Evolutionary conservation across 2,888 invertebrate species (phyloP), one percentile per base, ranked within the genome.

Genomic region (Autographa gamma): DNA sequence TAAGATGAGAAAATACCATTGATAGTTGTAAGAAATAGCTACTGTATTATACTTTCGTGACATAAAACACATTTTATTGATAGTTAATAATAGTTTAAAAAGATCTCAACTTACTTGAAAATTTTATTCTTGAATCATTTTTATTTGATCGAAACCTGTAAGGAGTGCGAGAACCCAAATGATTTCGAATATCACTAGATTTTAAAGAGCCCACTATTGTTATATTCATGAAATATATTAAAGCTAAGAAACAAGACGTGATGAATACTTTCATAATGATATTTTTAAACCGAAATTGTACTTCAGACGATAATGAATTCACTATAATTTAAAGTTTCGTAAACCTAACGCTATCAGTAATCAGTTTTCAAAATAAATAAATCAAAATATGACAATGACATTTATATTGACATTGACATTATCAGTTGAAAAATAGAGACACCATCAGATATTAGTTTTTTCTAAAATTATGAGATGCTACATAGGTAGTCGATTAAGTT

Each of bases 101-200:
- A 18, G 16, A 13, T 19, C 32, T 25, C 3, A 52, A 86, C 90
- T 89, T 93, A 97, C 98, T 96, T 87, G 96, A 92, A 91, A 96
- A 97, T 74, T 94, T 89, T 65, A 97, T 91, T 83, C 93, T 92
- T 31, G 96, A 93, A 82, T 97, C 96, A 91, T 97, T 96, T 80
- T 93, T 94, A 89, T 98, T 97, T 60, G 96, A 96, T 78, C 97
- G 96, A 85, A 96, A 96, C 82, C 98, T 96, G 88, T 98, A 98
- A 0, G 98, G 97, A 13, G 98, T 97, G 88, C 97, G 97, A 11
- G 97, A 96, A 54, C 96, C 96, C 69, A 98, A 93, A 90, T 96
- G 88, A 88, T 96, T 89, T 58, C 84, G 84, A 76, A 94, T 86
- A 85, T 92, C 90, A 19, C 84, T 81, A 0, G 76, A 66, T 76